These are phyloP conservation scores for Hippocampus comes DNA, from an alignment of 2,113 vertebrate genomes.

Conservation along the genomic window DNA sequence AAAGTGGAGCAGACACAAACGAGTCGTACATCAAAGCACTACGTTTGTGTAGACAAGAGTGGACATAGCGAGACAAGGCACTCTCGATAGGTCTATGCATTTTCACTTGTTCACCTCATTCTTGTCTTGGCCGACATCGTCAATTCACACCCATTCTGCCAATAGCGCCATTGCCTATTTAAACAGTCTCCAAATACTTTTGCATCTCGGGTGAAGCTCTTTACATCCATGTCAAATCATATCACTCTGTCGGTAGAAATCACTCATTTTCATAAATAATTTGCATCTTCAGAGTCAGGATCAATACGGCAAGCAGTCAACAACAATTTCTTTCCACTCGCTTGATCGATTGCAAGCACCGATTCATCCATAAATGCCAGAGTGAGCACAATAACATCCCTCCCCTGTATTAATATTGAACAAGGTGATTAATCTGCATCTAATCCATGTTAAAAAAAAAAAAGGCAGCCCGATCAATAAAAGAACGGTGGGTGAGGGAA, in stretches of 20 bases:
- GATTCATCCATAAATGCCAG: constrained; percentile 54
- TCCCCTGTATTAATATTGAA: constrained; percentile 34
- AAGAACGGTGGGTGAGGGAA: constrained; percentile 17
- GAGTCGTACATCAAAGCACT: too few species aligned
- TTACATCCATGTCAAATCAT: neutral
- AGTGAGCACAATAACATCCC: constrained; percentile 39
- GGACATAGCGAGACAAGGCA: too few species aligned
- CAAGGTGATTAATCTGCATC: constrained; percentile 47
- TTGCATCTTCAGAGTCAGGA: constrained; percentile 24
- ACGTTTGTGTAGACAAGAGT: too few species aligned
- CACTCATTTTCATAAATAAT: constrained; percentile 1
- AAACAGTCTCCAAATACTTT: constrained; percentile 1
- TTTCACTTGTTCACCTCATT: neutral
- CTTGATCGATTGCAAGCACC: constrained; percentile 47
- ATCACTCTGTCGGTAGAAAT: neutral
- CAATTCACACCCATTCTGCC: neutral
- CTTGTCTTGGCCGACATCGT: neutral
- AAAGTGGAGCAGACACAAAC: too few species aligned
- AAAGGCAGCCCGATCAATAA: constrained; percentile 25
- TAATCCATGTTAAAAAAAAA: constrained; percentile 34
- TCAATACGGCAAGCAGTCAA: constrained; percentile 32
- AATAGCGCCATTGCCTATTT: neutral
- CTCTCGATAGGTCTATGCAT: neutral
- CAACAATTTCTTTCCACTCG: constrained; percentile 21
- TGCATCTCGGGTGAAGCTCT: neutral